phyloP scores from a whole-genome alignment of 2,888 invertebrate species.

The Synanthedon myopaeformis region DNA sequence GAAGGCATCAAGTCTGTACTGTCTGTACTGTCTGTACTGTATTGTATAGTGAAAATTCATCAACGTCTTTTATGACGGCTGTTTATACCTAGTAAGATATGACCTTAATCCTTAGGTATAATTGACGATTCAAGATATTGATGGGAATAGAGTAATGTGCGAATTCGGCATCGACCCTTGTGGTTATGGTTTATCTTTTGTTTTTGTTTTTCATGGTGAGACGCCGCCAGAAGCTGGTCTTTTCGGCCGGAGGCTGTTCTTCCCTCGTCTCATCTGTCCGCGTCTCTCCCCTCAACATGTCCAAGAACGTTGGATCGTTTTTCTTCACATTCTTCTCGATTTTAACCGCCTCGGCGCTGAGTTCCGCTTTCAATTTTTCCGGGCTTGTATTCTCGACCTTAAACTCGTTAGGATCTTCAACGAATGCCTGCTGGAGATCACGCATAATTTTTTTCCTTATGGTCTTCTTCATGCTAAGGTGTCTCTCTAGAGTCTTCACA shows the following conservation, averaged over 20 bases:
- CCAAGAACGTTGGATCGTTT: constrained; percentile 74
- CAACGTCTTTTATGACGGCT: no score
- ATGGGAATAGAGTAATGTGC: constrained; percentile 34
- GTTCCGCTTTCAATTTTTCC: constrained; percentile 76
- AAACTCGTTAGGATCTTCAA: constrained; percentile 79
- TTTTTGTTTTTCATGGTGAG: constrained; percentile 77
- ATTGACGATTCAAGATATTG: not conserved
- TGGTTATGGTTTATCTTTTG: constrained; percentile 68
- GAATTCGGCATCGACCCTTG: constrained; percentile 13
- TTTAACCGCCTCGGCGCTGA: constrained; percentile 76
- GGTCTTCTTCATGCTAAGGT: constrained; percentile 89
- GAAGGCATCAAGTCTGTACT: no score
- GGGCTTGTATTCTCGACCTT: constrained; percentile 77
- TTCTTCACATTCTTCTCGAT: constrained; percentile 68
- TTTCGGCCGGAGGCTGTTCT: constrained; percentile 65
- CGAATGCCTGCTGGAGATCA: constrained; percentile 81
- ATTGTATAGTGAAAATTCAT: no score
- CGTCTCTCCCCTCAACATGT: constrained; percentile 75
- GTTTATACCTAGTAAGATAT: no score
- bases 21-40: no score
- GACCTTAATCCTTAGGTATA: no score
- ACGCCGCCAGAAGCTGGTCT: constrained; percentile 77
- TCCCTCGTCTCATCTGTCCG: constrained; percentile 53
- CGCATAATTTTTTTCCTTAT: constrained; percentile 88
- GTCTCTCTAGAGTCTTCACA: constrained; percentile 81